Conservation (phyloP, 2,888 invertebrate species). For the Pyrrhosoma nymphula region DNA sequence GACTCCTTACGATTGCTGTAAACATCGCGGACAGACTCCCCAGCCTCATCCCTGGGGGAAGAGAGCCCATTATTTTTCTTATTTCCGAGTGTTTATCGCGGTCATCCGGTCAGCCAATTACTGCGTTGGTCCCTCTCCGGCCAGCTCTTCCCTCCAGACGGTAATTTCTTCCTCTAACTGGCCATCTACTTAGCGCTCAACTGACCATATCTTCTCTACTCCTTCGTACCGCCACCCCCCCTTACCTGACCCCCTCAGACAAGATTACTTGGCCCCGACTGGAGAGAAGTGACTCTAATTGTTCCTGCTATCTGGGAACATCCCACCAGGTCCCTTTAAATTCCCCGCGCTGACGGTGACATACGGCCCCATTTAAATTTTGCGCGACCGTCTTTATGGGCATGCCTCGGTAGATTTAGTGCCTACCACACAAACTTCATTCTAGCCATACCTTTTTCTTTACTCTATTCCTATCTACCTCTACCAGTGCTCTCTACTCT, state of each 20-base stretch:
- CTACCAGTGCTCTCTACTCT: not conserved
- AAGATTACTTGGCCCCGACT: not conserved
- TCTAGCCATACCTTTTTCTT: not conserved
- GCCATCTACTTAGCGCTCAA: conserved; percentile 32
- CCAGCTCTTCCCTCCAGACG: not conserved
- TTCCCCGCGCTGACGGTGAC: not conserved
- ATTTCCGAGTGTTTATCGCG: conserved; percentile 4
- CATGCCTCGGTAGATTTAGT: not conserved
- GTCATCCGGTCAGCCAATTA: conserved; percentile 9
- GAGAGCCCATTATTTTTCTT: not conserved
- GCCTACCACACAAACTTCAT: not conserved
- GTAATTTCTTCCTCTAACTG: not conserved
- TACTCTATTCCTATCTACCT: not conserved
- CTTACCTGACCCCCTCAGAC: not conserved
- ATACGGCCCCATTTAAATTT: not conserved
- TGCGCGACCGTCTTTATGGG: not conserved
- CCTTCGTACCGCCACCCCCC: not conserved
- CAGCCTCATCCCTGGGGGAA: not conserved
- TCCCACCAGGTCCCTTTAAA: not conserved
- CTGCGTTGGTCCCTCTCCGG: not conserved
- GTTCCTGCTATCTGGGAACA: conserved; percentile 11
- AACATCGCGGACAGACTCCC: not conserved
- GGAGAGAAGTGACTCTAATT: conserved; percentile 31
- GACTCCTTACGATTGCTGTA: conserved; percentile 16
- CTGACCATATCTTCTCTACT: not conserved